Evolutionary conservation across 2,113 vertebrate species (phyloP).

Genomic region (Rhizomys pruinosus): DNA sequence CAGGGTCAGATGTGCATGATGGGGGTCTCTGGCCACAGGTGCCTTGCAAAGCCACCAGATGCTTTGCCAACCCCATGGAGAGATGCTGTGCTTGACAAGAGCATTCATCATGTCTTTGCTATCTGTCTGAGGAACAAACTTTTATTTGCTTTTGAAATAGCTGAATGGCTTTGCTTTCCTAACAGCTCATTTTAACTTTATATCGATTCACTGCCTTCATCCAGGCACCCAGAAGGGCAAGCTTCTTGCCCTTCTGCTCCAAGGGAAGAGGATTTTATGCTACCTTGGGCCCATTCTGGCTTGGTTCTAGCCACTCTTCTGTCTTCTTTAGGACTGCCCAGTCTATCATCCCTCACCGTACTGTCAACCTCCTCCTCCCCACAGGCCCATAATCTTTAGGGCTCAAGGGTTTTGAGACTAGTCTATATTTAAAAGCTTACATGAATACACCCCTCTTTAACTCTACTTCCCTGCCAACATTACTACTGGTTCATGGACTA

Average conservation of each 20-base stretch:
- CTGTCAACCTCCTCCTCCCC: neutral
- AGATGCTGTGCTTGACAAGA: too few relatives aligned
- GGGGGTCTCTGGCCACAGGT: neutral
- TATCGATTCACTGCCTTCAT: neutral
- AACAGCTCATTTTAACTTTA: neutral
- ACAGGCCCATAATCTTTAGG: neutral
- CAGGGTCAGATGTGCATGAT: neutral
- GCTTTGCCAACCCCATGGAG: neutral
- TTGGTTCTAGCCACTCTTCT: neutral
- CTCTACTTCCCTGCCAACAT: neutral
- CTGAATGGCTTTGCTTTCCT: neutral
- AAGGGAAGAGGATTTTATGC: neutral
- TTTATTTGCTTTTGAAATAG: constrained; percentile 6
- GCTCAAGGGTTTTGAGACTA: neutral
- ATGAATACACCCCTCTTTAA: neutral
- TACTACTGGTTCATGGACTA: neutral
- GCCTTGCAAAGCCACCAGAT: neutral
- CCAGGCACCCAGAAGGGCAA: neutral
- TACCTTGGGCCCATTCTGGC: neutral
- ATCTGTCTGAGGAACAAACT: neutral
- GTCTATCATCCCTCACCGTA: too few relatives aligned
- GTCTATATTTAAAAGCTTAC: neutral
- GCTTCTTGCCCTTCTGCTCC: neutral
- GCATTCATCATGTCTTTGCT: neutral
- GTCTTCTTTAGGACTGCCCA: neutral